phyloP scores from a whole-genome alignment of 35 echinoderm and acorn worm genomes.

The Amphiura filiformis region DNA sequence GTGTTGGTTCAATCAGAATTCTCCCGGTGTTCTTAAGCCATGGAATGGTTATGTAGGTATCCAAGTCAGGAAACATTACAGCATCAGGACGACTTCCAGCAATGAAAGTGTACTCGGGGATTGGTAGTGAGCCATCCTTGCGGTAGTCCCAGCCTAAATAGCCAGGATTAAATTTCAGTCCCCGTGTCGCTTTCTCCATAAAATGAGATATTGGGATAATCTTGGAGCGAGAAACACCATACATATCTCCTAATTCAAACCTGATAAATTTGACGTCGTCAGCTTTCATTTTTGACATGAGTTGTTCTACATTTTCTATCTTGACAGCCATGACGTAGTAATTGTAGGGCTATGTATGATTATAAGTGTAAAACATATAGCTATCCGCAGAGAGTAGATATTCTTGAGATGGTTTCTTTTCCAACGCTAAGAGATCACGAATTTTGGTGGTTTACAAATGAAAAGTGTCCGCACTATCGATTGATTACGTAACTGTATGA shows the following conservation, averaged over 20 bases:
- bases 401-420: too few relatives aligned
- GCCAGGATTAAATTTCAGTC: constrained; percentile 49
- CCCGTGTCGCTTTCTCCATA: constrained; percentile 22
- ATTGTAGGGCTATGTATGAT: too few relatives aligned
- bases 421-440: too few relatives aligned
- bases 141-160: constrained; percentile 54
- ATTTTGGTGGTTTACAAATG: too few relatives aligned
- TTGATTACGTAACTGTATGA: too few relatives aligned
- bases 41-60: constrained; percentile 58
- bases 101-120: constrained; percentile 29
- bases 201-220: too few relatives aligned
- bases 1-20: constrained; percentile 26
- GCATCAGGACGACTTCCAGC: constrained; percentile 52
- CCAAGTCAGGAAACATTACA: constrained; percentile 57
- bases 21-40: constrained; percentile 54
- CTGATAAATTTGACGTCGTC: constrained; percentile 67
- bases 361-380: too few relatives aligned
- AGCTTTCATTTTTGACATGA: too few relatives aligned
- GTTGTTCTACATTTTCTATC: too few relatives aligned
- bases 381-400: too few relatives aligned
- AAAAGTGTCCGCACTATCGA: too few relatives aligned
- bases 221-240: constrained; percentile 78
- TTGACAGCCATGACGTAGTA: too few relatives aligned
- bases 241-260: constrained; percentile 75
- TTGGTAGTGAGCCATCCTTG: constrained; percentile 12